Evolutionary conservation across 30 jellyfish, hydroid and myxozoan species (phyloP).

Genomic region (Clytia hemisphaerica): DNA sequence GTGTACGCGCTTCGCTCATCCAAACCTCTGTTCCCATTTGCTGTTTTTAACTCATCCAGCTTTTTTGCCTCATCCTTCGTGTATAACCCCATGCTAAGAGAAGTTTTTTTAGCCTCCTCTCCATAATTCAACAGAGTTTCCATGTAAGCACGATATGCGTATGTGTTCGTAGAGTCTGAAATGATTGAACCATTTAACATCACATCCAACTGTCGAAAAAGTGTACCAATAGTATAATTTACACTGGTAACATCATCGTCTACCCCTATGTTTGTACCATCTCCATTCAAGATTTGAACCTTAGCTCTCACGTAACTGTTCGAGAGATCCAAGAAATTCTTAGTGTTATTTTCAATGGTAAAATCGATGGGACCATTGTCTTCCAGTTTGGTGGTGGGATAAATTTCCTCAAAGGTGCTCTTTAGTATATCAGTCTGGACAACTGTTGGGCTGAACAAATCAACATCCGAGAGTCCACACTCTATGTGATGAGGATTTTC

Average conservation of each 20-base stretch:
- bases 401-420: background rate
- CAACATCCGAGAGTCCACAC: constrained; percentile 14
- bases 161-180: constrained; percentile 15
- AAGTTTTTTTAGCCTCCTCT: constrained; percentile 23
- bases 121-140: constrained; percentile 32
- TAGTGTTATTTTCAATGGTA: background rate
- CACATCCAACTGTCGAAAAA: constrained; percentile 31
- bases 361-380: constrained; percentile 29
- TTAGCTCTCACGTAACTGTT: background rate
- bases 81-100: background rate
- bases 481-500: no score
- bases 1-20: no score
- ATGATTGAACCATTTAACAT: no score
- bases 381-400: background rate
- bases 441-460: constrained; percentile 13
- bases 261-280: constrained; percentile 9
- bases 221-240: background rate
- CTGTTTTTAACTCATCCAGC: no score
- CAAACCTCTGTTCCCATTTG: no score
- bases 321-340: constrained; percentile 11
- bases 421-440: constrained; percentile 12
- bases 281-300: constrained; percentile 1
- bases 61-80: no score
- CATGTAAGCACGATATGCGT: constrained; percentile 16
- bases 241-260: constrained; percentile 1